Evolutionary conservation across 2,888 invertebrate genomes (phyloP).

Genomic region (Dryobotodes eremita): DNA sequence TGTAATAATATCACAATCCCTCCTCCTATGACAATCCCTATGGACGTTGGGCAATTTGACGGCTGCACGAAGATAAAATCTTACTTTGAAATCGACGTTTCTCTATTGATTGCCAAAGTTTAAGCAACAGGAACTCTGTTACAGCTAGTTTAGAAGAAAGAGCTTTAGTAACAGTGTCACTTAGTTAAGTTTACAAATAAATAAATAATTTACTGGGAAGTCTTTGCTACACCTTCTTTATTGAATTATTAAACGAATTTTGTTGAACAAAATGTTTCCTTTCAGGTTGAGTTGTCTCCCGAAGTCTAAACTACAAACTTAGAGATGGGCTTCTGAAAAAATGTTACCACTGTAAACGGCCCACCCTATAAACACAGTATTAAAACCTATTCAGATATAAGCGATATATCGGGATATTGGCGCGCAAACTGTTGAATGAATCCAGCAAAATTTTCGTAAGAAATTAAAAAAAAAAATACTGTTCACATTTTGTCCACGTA

Average conservation of each 20-base stretch:
- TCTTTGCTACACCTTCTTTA: neutral
- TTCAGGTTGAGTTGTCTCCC: neutral
- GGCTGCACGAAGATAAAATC: neutral
- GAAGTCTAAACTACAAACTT: neutral
- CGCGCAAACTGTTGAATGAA: too few relatives aligned
- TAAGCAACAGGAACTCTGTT: conserved; percentile 22
- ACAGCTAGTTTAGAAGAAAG: neutral
- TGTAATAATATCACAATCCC: neutral
- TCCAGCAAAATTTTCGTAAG: too few relatives aligned
- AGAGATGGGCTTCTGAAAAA: neutral
- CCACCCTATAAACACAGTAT: too few relatives aligned
- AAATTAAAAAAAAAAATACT: too few relatives aligned
- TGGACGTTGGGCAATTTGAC: neutral
- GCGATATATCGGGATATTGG: too few relatives aligned
- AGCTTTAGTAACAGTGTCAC: neutral
- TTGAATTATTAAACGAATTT: too few relatives aligned
- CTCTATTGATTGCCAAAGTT: conserved; percentile 10
- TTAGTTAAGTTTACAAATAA: neutral
- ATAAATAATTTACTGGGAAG: neutral
- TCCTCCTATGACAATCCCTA: neutral
- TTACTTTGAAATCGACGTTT: neutral
- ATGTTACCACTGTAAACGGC: neutral
- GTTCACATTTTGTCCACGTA: too few relatives aligned
- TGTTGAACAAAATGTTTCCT: neutral
- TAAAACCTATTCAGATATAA: too few relatives aligned